Conservation (phyloP, 1,140 invertebrate genomes). For the Diprion similis region DNA sequence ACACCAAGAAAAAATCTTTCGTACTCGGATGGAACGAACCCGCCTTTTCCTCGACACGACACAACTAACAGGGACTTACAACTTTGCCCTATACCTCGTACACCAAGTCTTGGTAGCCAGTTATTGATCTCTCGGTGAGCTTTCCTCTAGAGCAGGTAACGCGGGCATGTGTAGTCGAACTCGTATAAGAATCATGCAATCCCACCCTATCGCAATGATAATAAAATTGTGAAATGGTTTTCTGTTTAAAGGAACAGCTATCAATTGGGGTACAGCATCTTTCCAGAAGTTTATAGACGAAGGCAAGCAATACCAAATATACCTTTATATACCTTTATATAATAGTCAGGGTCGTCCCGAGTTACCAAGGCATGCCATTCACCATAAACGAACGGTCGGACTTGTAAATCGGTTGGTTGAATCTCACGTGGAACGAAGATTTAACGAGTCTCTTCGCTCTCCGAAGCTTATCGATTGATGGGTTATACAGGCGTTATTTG, state of each 20-base stretch:
- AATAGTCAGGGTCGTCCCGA: background rate
- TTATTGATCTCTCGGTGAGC: background rate
- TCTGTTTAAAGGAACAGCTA: constrained; percentile 7
- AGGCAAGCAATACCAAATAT: constrained; percentile 6
- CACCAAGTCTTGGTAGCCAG: background rate
- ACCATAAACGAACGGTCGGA: background rate
- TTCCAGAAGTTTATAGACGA: constrained; percentile 7
- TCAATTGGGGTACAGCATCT: constrained; percentile 7
- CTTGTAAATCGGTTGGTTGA: background rate
- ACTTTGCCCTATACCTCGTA: background rate
- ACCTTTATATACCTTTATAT: background rate
- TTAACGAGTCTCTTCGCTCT: constrained; percentile 18
- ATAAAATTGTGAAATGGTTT: background rate
- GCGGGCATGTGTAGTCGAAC: too few species aligned
- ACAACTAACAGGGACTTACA: background rate
- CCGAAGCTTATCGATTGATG: background rate
- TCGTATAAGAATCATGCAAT: too few species aligned
- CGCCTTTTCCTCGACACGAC: too few species aligned
- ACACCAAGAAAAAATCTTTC: background rate
- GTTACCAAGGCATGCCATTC: background rate
- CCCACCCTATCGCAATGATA: background rate
- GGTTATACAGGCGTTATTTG: too few species aligned
- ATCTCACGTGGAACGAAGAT: constrained; percentile 40
- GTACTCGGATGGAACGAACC: too few species aligned
- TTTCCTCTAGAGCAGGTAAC: too few species aligned